A percentile compares a stretch with the other conserved stretches of the same genome.
These are phyloP conservation scores for Trachythela sp. DNA, from an alignment of 64 coral and sea anemone genomes.

Conservation along the genomic window DNA sequence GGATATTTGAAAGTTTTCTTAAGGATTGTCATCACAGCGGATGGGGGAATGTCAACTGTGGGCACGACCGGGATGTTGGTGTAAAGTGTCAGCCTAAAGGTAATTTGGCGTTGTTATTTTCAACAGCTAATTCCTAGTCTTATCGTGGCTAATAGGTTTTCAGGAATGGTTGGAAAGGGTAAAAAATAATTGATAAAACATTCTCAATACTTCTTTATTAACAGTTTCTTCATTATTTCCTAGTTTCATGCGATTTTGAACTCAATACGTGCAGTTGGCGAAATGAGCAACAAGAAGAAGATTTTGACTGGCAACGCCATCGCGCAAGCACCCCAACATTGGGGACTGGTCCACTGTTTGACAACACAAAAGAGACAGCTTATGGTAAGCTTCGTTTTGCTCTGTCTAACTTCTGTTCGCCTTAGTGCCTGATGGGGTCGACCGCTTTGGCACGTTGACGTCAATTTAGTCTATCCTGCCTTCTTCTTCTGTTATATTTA, in stretches of 20 bases:
- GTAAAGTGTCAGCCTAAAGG: not conserved
- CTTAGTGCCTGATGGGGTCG: too few species aligned
- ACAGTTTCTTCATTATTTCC: not conserved
- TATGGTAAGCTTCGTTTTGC: not conserved
- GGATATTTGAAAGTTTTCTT: not conserved
- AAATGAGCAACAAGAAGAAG: not conserved
- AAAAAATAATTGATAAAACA: too few species aligned
- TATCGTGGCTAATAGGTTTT: too few species aligned
- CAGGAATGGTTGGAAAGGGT: too few species aligned
- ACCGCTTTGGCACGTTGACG: too few species aligned
- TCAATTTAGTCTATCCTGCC: too few species aligned
- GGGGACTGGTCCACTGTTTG: not conserved
- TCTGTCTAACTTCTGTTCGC: not conserved
- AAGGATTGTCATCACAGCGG: not conserved
- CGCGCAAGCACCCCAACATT: not conserved
- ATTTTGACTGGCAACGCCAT: not conserved
- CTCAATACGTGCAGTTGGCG: conserved; percentile 19
- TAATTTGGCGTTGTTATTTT: not conserved
- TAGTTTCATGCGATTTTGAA: conserved; percentile 24
- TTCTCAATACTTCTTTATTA: too few species aligned
- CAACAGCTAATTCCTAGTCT: too few species aligned
- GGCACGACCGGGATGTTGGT: not conserved
- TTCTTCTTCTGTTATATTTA: too few species aligned
- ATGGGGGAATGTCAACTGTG: not conserved
- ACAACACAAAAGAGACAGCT: not conserved